Evolutionary conservation across 2,797 vertebrate species (phyloP).

Genomic region (Eutrigla gurnardus): DNA sequence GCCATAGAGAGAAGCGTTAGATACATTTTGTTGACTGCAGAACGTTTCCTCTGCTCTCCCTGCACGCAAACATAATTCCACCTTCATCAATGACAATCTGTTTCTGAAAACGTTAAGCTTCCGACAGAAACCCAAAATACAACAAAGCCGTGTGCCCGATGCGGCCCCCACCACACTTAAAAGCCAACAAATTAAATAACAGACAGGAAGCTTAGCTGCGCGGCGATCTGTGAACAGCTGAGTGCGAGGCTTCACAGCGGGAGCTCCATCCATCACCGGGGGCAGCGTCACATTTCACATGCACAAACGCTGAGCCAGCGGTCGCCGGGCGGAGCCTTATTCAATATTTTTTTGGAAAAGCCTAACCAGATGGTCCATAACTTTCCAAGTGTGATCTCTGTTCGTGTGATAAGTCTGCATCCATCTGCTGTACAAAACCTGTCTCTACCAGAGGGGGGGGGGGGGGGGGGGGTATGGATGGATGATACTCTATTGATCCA

Average conservation of each 20-base stretch:
- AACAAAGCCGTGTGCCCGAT: constrained; percentile 25
- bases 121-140: constrained; percentile 21
- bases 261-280: constrained; percentile 10
- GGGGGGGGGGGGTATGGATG: too few species aligned
- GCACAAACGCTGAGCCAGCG: constrained; percentile 27
- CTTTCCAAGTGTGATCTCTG: neutral
- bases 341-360: too few species aligned
- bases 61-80: constrained; percentile 1
- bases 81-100: constrained; percentile 29
- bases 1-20: too few species aligned
- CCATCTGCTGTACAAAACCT: too few species aligned
- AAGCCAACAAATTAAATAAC: constrained; percentile 38
- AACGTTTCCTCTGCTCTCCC: neutral
- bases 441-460: too few species aligned
- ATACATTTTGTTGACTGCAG: too few species aligned
- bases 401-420: too few species aligned
- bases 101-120: constrained; percentile 23
- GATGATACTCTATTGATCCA: too few species aligned
- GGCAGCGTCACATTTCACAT: neutral
- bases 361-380: too few species aligned
- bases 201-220: constrained; percentile 43
- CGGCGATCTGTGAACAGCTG: constrained; percentile 30
- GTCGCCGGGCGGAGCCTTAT: neutral
- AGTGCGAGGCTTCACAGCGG: constrained; percentile 8
- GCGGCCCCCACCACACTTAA: neutral